Evolutionary conservation across 2,113 vertebrate species (phyloP), one percentile per base, ranked within the genome.

Genomic region (Pygoscelis adeliae): DNA sequence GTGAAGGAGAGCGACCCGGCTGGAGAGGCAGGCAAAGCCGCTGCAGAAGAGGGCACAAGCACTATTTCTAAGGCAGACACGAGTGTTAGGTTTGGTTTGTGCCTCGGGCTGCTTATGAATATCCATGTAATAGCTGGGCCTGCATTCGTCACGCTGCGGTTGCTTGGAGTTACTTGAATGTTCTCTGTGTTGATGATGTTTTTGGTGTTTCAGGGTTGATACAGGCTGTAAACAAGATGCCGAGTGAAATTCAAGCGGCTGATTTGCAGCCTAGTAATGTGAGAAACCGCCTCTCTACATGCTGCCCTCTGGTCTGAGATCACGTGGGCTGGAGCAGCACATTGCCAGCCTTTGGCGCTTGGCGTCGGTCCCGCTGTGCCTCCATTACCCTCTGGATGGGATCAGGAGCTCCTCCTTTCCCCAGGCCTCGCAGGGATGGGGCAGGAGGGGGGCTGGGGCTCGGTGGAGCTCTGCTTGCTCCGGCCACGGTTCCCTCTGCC

Each of bases 351-450:
- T 49, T 23, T 47, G 58, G 47, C 2, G 1, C 36, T 69, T 46
- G 52, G 30, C 1, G 0, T 14, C 7, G 34, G 46, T 36, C 52
- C 25, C 0, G 0, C 61, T 55, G 17, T 29, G 56, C 27, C 26
- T 76, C 38, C 3, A 0, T 36, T 77, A 22, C 25, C 4, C 36
- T 61, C 40, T 15, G 16, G 29, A 38, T 7, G 18, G 30, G 25
- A 67, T 22, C 27, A 46, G 38, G 40, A 36, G 6, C 46, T 59
- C 9, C 13, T 87, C 23, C 52, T 67, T 59, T 70, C 20, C 58
- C 18, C 36, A 70, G 40, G 40, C 10, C 40, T 40, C 3, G 1
- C 8, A 16, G 29, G 32, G 38, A 27, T 1, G 3, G 11, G 34
- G 42, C 42, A 15, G 42, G 42, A 42, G 42, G 42, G 26, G 34